phyloP scores from a whole-genome alignment of 2,797 vertebrate species.

The Acanthurus tractus region DNA sequence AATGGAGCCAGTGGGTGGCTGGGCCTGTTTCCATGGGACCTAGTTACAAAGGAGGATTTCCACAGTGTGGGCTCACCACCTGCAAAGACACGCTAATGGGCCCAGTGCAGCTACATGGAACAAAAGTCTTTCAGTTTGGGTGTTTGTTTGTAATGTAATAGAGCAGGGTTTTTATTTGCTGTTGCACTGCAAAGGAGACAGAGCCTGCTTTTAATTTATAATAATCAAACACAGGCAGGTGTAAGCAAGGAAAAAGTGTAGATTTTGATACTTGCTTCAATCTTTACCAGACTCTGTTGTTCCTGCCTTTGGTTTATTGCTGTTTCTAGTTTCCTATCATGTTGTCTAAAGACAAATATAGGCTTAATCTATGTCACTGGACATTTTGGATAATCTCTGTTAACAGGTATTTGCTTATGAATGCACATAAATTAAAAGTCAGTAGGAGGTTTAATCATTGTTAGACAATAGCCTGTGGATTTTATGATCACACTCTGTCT shows the following conservation, averaged over 20 bases:
- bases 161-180: constrained; percentile 1
- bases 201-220: neutral
- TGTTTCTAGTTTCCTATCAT: too few relatives aligned
- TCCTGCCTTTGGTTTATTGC: too few relatives aligned
- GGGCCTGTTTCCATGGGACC: neutral
- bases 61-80: neutral
- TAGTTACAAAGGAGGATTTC: neutral
- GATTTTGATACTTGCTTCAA: neutral
- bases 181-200: neutral
- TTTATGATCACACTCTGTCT: too few relatives aligned
- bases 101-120: neutral
- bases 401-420: too few relatives aligned
- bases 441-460: too few relatives aligned
- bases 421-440: too few relatives aligned
- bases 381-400: too few relatives aligned
- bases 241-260: neutral
- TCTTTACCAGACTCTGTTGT: too few relatives aligned
- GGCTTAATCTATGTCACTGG: too few relatives aligned
- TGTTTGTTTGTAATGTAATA: neutral
- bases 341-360: too few relatives aligned
- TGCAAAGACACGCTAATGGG: neutral
- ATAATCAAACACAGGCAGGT: neutral
- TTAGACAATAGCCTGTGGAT: too few relatives aligned
- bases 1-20: neutral
- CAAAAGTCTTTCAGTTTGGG: neutral